Evolutionary conservation across 1,140 invertebrate species (phyloP).

Genomic region (Trissolcus basalis): DNA sequence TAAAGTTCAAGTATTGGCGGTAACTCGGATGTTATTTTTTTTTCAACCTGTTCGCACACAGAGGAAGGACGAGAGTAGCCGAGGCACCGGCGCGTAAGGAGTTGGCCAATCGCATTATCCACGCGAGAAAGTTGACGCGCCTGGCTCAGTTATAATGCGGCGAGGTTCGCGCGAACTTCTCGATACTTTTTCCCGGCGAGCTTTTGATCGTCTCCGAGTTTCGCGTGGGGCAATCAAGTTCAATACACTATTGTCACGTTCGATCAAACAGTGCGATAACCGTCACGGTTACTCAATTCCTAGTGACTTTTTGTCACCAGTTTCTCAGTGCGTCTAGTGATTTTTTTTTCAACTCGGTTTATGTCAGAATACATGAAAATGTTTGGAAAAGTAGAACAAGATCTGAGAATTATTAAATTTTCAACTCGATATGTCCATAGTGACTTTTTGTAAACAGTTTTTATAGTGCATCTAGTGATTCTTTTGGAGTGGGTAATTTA

Average conservation of each 20-base stretch:
- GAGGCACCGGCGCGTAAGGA: constrained; percentile 56
- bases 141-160: constrained; percentile 53
- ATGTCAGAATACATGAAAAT: no score
- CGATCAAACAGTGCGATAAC: no score
- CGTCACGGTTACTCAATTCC: no score
- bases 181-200: constrained; percentile 3
- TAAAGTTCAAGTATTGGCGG: constrained; percentile 30
- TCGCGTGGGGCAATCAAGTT: neutral
- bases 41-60: constrained; percentile 36
- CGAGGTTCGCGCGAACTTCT: constrained; percentile 43
- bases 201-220: neutral
- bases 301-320: no score
- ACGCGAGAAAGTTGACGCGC: constrained; percentile 55
- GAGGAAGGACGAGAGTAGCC: constrained; percentile 31
- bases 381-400: no score
- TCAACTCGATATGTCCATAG: no score
- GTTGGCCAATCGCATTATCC: constrained; percentile 55
- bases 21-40: constrained; percentile 34
- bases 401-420: no score
- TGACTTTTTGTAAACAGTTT: no score
- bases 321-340: no score
- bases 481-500: no score
- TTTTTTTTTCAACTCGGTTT: no score
- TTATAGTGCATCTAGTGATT: no score
- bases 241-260: neutral